Conservation (phyloP, 2,888 invertebrate species). For the Tenthredo scrophulariae region DNA sequence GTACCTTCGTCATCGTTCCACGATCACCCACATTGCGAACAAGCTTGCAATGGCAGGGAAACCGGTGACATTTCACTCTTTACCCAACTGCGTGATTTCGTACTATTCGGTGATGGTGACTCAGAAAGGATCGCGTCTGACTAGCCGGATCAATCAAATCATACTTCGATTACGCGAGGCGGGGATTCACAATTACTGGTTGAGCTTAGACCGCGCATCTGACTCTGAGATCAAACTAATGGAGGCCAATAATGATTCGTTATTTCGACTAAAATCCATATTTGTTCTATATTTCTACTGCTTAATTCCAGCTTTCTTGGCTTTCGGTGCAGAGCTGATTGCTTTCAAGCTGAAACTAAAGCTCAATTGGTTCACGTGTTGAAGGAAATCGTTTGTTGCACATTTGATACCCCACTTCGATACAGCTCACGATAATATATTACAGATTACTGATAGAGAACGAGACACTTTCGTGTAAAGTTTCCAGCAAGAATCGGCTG, state of each 20-base stretch:
- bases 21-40: neutral
- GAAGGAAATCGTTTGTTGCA: neutral
- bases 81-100: neutral
- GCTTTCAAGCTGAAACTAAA: neutral
- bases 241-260: neutral
- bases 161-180: neutral
- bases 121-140: neutral
- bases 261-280: neutral
- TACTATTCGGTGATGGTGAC: slow-evolving; percentile 19
- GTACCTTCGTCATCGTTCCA: slow-evolving; percentile 16
- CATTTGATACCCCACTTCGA: neutral
- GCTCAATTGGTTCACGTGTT: neutral
- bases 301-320: neutral
- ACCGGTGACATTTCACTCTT: neutral
- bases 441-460: neutral
- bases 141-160: neutral
- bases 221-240: too few relatives aligned
- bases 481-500: too few relatives aligned
- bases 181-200: slow-evolving; percentile 5
- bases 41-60: neutral
- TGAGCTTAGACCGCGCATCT: neutral
- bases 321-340: neutral
- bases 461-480: too few relatives aligned
- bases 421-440: neutral
- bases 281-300: neutral